These are phyloP conservation scores for Cerastis rubricosa DNA, from an alignment of 2,888 invertebrate species.

Conservation along the genomic window DNA sequence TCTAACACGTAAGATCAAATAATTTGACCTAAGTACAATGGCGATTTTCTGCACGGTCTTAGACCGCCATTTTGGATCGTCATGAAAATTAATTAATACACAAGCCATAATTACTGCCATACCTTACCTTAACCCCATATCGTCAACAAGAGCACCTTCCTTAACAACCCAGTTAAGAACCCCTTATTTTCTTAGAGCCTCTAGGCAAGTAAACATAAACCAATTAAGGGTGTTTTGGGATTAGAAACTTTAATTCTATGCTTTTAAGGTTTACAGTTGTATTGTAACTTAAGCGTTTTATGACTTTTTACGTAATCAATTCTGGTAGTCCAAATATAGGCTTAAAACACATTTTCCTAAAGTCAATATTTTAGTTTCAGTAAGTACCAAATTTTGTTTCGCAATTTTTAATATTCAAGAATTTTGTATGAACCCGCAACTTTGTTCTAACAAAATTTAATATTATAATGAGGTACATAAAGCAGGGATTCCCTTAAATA, in stretches of 20 bases:
- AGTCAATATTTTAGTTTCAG: background rate
- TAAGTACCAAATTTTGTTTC: background rate
- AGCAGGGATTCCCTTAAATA: slow-evolving; percentile 69
- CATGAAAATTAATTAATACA: slow-evolving; percentile 38
- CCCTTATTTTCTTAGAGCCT: slow-evolving; percentile 29
- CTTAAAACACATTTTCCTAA: background rate
- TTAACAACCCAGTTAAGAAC: slow-evolving; percentile 21
- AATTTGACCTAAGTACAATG: slow-evolving; percentile 7
- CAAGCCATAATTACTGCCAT: slow-evolving; percentile 32
- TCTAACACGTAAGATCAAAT: slow-evolving; percentile 9
- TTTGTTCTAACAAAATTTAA: slow-evolving; percentile 54
- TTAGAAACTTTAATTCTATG: slow-evolving; percentile 15
- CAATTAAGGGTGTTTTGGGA: slow-evolving; percentile 15
- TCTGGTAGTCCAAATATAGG: background rate
- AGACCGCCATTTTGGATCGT: slow-evolving; percentile 23
- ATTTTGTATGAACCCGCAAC: slow-evolving; percentile 37
- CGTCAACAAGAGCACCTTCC: slow-evolving; percentile 28
- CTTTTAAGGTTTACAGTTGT: background rate
- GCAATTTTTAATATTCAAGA: background rate
- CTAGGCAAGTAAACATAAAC: slow-evolving; percentile 18
- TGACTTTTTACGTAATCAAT: background rate
- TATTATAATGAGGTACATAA: slow-evolving; percentile 69
- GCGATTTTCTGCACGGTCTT: slow-evolving; percentile 5
- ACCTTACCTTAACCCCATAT: slow-evolving; percentile 35
- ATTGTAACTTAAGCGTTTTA: background rate